phyloP scores from a whole-genome alignment of 2,113 vertebrate genomes.

The Neolamprologus hecqui region DNA sequence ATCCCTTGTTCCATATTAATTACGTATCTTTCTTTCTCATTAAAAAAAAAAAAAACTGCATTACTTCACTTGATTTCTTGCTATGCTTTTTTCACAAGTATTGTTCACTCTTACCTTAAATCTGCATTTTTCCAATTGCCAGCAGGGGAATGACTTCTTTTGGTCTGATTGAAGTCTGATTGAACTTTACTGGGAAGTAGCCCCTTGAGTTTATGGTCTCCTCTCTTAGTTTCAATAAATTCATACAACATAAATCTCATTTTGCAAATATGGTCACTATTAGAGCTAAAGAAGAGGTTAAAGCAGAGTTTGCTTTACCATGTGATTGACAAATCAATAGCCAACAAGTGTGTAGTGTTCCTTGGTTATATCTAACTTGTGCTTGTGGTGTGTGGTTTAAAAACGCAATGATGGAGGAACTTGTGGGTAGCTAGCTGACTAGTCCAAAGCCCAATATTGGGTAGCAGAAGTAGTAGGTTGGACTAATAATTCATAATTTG shows the following conservation, averaged over 20 bases:
- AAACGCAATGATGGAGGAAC: rapidly evolving
- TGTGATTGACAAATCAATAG: neutral
- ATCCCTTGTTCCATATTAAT: neutral
- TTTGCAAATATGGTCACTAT: neutral
- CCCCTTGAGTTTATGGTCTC: neutral
- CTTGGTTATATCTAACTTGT: neutral
- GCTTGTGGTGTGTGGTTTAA: neutral
- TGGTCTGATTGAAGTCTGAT: neutral
- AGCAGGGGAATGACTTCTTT: neutral
- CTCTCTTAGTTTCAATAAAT: neutral
- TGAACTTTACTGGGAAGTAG: neutral
- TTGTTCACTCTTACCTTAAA: neutral
- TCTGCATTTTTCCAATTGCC: neutral
- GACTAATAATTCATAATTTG: neutral
- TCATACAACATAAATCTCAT: neutral
- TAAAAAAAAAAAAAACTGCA: neutral
- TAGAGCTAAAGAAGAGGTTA: neutral
- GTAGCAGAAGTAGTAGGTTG: neutral
- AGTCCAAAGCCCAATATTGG: neutral
- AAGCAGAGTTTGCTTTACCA: neutral
- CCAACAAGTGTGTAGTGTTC: neutral
- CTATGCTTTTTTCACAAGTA: neutral
- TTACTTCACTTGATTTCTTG: neutral
- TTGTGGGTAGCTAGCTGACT: too few relatives aligned
- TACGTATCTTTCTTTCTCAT: rapidly evolving